Base-by-base conservation (phyloP, 1,140 invertebrate species). In the Samia ricini region DNA sequence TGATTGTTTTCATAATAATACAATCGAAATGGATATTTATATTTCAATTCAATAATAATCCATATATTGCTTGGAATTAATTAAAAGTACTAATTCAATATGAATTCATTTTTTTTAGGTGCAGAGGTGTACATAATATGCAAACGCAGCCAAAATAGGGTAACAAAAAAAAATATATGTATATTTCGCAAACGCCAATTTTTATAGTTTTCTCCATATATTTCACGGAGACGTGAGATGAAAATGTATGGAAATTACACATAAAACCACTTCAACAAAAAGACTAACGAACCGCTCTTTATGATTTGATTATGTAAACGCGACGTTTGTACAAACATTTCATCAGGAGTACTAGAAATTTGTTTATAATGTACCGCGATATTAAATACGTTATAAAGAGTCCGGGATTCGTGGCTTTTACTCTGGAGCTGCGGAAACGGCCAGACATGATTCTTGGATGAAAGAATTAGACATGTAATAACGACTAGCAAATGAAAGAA, bases 301-400 rank as follows among this genome's bases (percentile, higher is more conserved):
- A 57, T 64, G 51, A 69, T 69, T 64, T 20, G 49, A 61, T 69
- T 66, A 69, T 69, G 68, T 48, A 63, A 62, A 66, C n/a, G 60
- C 15, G 12, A 58, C 51, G 56, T 20, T 57, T 33, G 19, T 42
- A 8, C 18, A 36, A 57, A 57, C 56, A 57, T 57, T 57, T 26
- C 56, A 57, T 57, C 18, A 18, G 21, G 8, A 8, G 12, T 29
- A 36, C 19, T 6, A n/a, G 26, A 42, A 57, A 57, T 57, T 36
- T 33, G 24, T 57, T 42, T 21, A 33, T 57, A 19, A 57, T 20
- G 33, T 36, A 8, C 24, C 24, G 33, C 33, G 33, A 12, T 10
- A 42, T 15, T 42, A 42, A 42, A 42, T 42, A 15, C 33, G 7
- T 12, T 42, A 15, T 15, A 42, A 15, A 10, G 12, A n/a, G n/a